Evolutionary conservation across 2,888 invertebrate species (phyloP).

Genomic region (Cenopis cana): DNA sequence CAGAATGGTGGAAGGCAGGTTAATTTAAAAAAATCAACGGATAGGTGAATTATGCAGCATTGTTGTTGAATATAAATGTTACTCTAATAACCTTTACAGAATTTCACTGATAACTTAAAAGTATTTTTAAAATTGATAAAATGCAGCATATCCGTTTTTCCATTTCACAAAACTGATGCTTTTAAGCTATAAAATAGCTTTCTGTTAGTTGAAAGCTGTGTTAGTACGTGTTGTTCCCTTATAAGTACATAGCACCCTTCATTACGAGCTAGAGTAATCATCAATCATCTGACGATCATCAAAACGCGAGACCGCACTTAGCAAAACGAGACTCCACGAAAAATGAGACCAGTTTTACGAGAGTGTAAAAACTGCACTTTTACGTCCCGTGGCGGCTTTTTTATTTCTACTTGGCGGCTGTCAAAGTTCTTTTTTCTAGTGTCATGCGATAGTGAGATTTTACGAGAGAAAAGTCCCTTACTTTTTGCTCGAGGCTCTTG

Average conservation of each 20-base stretch:
- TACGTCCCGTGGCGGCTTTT: slow-evolving; percentile 61
- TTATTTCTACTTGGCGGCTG: slow-evolving; percentile 67
- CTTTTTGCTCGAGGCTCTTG: slow-evolving; percentile 37
- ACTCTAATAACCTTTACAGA: too few relatives aligned
- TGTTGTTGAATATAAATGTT: too few relatives aligned
- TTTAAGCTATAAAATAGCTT: background rate
- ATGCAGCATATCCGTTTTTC: background rate
- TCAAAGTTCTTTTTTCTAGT: slow-evolving; percentile 63
- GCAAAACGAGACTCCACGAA: slow-evolving; percentile 54
- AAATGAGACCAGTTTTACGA: slow-evolving; percentile 57
- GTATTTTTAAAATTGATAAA: too few relatives aligned
- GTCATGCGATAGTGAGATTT: slow-evolving; percentile 64
- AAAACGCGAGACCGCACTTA: slow-evolving; percentile 42
- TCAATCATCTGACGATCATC: slow-evolving; percentile 43
- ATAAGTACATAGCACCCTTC: slow-evolving; percentile 21
- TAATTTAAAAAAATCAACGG: too few relatives aligned
- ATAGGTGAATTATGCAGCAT: too few relatives aligned
- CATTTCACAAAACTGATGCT: background rate
- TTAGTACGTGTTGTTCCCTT: too few relatives aligned
- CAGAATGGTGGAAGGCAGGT: too few relatives aligned
- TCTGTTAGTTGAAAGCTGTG: too few relatives aligned
- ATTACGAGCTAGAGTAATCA: slow-evolving; percentile 22
- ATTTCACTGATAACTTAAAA: too few relatives aligned
- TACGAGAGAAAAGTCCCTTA: slow-evolving; percentile 47
- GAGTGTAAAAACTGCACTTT: slow-evolving; percentile 72